phyloP scores from a whole-genome alignment of 37 sponge, comb jelly and placozoan species.

The Mnemiopsis leidyi region DNA sequence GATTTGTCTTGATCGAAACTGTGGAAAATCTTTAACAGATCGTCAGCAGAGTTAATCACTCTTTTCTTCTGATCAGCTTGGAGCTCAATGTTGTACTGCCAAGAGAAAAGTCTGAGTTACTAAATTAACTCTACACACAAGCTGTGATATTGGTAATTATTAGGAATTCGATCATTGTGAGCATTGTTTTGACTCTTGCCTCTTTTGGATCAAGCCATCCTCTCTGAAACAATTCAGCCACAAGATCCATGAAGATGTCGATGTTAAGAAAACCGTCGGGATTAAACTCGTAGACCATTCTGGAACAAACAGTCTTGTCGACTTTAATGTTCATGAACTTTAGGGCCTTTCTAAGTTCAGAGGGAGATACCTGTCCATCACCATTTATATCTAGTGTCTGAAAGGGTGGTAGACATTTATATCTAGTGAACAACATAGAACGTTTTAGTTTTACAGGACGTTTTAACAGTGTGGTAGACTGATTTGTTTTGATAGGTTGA shows the following conservation, averaged over 20 bases:
- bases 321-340: background rate
- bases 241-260: background rate
- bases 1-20: background rate
- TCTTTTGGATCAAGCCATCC: background rate
- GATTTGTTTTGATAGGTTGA: no score
- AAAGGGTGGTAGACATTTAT: background rate
- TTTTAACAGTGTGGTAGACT: no score
- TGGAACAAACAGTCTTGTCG: background rate
- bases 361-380: background rate
- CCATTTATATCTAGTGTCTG: slow-evolving; percentile 1
- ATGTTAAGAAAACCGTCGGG: background rate
- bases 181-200: background rate
- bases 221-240: background rate
- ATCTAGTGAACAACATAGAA: background rate
- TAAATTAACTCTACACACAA: no score
- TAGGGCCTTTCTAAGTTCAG: background rate
- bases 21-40: background rate
- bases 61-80: background rate
- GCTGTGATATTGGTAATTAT: no score
- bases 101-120: background rate
- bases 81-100: background rate
- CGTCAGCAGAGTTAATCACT: background rate
- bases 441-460: no score
- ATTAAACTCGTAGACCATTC: background rate
- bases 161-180: no score